A percentile compares a stretch with the other conserved stretches of the same genome.
Evolutionary conservation across 2,888 invertebrate genomes (phyloP).

Genomic region (Koerneria pararmatus): DNA sequence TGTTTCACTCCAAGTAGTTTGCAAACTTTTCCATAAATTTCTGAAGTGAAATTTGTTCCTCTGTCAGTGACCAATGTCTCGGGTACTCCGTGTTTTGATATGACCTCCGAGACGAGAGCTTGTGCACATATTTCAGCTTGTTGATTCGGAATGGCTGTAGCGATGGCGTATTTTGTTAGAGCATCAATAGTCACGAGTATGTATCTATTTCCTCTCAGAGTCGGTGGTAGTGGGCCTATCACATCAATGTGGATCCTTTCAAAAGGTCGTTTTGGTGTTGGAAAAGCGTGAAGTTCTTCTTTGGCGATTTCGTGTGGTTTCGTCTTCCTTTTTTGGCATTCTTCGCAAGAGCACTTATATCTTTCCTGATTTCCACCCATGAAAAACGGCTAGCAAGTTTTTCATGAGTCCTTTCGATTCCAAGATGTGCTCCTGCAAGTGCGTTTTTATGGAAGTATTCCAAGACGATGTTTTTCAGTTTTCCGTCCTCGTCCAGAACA

Average conservation of each 20-base stretch:
- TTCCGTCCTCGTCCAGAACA: background rate
- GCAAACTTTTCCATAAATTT: background rate
- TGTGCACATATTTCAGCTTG: background rate
- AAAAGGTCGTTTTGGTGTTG: constrained; percentile 18
- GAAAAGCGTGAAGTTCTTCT: constrained; percentile 24
- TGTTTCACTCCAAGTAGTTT: background rate
- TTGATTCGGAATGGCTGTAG: constrained; percentile 50
- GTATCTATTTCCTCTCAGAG: constrained; percentile 26
- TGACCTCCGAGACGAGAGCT: background rate
- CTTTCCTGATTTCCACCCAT: constrained; percentile 28
- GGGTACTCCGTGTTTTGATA: constrained; percentile 4
- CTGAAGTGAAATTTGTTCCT: constrained; percentile 8
- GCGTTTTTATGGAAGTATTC: constrained; percentile 28
- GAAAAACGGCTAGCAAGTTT: constrained; percentile 28
- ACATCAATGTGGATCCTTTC: constrained; percentile 29
- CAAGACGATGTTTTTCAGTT: background rate
- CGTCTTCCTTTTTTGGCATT: constrained; percentile 29
- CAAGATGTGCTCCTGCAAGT: constrained; percentile 33
- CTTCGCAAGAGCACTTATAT: constrained; percentile 26
- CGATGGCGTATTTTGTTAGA: constrained; percentile 37
- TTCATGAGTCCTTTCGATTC: constrained; percentile 23
- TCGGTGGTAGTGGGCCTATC: constrained; percentile 26
- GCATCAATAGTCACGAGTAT: constrained; percentile 21
- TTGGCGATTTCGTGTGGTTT: constrained; percentile 1
- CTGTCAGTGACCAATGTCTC: background rate